Evolutionary conservation across 2,797 vertebrate genomes (phyloP), one percentile per base, ranked within the genome.

Genomic region (Chelon auratus): DNA sequence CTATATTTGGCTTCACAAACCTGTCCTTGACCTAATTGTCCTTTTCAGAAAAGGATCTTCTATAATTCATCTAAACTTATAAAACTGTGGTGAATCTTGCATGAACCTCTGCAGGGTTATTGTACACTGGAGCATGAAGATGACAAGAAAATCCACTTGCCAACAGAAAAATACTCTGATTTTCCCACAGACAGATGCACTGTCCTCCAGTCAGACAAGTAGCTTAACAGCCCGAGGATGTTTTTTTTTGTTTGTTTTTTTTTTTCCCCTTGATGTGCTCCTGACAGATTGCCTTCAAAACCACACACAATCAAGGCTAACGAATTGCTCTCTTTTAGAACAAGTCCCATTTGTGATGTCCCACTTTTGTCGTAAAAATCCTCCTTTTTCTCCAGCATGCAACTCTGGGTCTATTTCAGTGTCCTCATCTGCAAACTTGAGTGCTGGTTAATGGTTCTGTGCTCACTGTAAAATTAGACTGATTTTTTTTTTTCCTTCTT

Each of bases 321-420:
- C 62, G 72, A 71, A 51, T 33, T 45, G 42, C 47, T 77, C 30
- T 69, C 75, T 54, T 85, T 78, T 71, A 78, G 66, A 82, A 42
- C 71, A 45, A 7, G 75, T 90, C 85, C 83, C 86, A 59, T 77
- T 73, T 51, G 79, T 36, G 7, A 40, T 80, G 90, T 74, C 83
- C 91, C 68, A 84, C 74, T 88, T 87, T 67, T 37, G 14, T 26
- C 13, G 9, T n/a, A 24, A 39, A 53, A 53, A 37, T 43, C 2
- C 18, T 40, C 42, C 60, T 56, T 64, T 42, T n/a, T 22, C 37
- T 30, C n/a, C 24, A 57, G n/a, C 47, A n/a, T 50, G 15, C 37
- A 14, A 47, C 0, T 13, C 59, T 48, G 20, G 5, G 13, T 81
- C 65, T 77, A 72, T 86, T 84, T 78, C 36, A 45, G 55, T 65